phyloP scores from a whole-genome alignment of 2,113 vertebrate genomes.

The Rhipidura dahli region DNA sequence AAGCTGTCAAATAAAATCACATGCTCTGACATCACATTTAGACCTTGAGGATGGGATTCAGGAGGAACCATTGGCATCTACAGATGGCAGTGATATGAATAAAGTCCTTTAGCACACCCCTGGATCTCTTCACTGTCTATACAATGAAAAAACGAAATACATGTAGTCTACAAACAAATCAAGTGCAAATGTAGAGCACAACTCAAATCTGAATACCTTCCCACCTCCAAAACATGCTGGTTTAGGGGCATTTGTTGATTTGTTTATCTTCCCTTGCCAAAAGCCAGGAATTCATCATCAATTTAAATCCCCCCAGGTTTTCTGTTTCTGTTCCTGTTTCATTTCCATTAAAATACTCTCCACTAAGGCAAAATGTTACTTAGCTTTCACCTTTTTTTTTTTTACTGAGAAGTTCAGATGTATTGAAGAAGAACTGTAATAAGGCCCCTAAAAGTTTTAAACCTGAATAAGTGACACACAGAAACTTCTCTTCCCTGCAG shows the following conservation, averaged over 20 bases:
- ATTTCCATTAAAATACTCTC: conserved; percentile 10
- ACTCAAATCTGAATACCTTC: not conserved
- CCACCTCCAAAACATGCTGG: not conserved
- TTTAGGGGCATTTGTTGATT: not conserved
- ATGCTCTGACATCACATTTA: not conserved
- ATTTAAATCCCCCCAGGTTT: not conserved
- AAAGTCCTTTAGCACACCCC: not conserved
- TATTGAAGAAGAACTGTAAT: not conserved
- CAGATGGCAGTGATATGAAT: not conserved
- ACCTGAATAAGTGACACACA: not conserved
- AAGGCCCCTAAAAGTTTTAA: not conserved
- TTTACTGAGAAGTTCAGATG: not conserved
- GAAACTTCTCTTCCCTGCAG: not conserved
- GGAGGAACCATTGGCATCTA: not conserved
- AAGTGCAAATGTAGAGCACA: not conserved
- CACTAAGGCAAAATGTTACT: not conserved
- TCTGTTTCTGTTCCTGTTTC: not conserved
- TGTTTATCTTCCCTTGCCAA: not conserved
- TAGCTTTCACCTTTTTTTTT: not conserved
- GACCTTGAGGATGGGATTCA: not conserved
- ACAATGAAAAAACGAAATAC: not conserved
- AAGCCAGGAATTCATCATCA: not conserved
- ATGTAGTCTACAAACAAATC: not conserved
- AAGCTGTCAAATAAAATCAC: not conserved
- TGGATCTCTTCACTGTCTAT: not conserved